Evolutionary conservation across 1,140 invertebrate genomes (phyloP).

Genomic region (Zaprionus tsacasi): DNA sequence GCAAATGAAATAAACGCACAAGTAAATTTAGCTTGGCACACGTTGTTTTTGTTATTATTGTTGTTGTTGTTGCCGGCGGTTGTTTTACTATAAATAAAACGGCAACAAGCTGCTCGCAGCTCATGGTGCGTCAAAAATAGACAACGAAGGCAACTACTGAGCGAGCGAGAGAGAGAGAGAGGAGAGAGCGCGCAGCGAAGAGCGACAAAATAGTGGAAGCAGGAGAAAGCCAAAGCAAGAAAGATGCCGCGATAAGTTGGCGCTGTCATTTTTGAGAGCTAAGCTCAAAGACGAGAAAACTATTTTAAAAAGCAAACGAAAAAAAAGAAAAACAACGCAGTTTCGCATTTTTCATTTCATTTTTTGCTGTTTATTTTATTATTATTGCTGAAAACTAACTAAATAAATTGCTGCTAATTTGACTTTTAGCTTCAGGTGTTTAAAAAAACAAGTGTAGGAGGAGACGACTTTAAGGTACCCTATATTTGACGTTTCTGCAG

Average conservation of each 20-base stretch:
- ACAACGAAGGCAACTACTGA: slow-evolving; percentile 28
- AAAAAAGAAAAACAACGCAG: not conserved
- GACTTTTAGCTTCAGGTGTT: not conserved
- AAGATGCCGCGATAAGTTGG: slow-evolving; percentile 6
- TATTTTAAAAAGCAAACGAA: not conserved
- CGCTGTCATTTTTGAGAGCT: not conserved
- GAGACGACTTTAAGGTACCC: not conserved
- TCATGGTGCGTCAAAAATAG: slow-evolving; percentile 42
- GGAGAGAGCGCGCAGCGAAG: not conserved
- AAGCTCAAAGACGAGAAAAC: not conserved
- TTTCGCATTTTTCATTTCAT: not conserved
- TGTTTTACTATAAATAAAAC: slow-evolving; percentile 51
- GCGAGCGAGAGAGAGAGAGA: slow-evolving; percentile 4
- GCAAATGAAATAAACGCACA: slow-evolving; percentile 15
- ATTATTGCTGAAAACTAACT: not conserved
- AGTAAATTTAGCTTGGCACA: slow-evolving; percentile 40
- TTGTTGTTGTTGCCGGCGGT: slow-evolving; percentile 35
- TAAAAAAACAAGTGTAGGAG: not conserved
- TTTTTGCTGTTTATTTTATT: not conserved
- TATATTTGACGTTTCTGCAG: not conserved
- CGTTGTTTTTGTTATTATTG: slow-evolving; percentile 22
- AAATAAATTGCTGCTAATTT: slow-evolving; percentile 1
- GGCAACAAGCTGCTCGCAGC: slow-evolving; percentile 50
- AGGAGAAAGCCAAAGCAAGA: slow-evolving; percentile 1
- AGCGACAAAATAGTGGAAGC: too few species aligned